Evolutionary conservation across 2,797 vertebrate genomes (phyloP).

Genomic region (Cheirogaleus major): DNA sequence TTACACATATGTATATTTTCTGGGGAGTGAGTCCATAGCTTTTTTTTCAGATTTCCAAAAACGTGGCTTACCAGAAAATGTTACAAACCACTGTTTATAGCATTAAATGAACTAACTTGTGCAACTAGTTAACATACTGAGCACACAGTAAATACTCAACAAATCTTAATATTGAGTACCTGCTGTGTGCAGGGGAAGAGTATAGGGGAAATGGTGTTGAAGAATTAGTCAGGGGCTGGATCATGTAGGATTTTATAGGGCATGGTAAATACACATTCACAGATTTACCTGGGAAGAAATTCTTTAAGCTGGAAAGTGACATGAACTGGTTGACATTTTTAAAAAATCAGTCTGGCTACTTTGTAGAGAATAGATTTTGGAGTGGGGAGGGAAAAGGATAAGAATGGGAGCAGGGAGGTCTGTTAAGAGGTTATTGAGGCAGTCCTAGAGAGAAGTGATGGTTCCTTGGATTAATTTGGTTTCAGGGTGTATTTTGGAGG

Average conservation of each 20-base stretch:
- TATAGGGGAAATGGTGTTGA: neutral
- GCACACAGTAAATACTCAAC: neutral
- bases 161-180: slow-evolving; percentile 3
- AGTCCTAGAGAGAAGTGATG: neutral
- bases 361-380: neutral
- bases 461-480: neutral
- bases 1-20: neutral
- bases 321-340: neutral
- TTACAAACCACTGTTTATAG: slow-evolving; percentile 24
- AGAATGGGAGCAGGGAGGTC: neutral
- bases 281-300: slow-evolving; percentile 5
- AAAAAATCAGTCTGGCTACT: neutral
- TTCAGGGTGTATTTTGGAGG: slow-evolving; percentile 16
- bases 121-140: neutral
- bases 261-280: neutral
- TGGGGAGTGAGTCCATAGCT: neutral
- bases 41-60: neutral
- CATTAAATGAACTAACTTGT: slow-evolving; percentile 28
- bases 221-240: neutral
- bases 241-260: neutral
- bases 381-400: neutral
- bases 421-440: neutral
- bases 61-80: neutral
- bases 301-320: neutral
- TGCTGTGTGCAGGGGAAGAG: neutral